phyloP scores from a whole-genome alignment of 2,113 vertebrate species.

The Albula goreensis region DNA sequence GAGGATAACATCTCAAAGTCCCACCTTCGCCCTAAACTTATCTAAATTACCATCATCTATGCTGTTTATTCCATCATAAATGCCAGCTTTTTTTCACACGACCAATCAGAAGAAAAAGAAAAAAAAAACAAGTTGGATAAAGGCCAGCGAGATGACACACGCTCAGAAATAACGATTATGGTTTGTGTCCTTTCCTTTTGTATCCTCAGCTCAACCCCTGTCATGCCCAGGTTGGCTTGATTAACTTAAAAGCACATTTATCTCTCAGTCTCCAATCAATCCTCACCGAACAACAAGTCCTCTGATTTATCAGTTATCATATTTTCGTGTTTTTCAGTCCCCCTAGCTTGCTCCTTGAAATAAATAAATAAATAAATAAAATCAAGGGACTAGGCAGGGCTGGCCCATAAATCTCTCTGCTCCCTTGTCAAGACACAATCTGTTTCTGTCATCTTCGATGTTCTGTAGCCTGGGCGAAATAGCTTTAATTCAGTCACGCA shows the following conservation, averaged over 20 bases:
- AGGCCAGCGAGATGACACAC: not conserved
- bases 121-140: not conserved
- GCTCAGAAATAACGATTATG: not conserved
- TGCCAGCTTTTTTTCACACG: not conserved
- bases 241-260: not conserved
- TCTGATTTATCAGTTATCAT: constrained; percentile 14
- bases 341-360: not conserved
- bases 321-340: constrained; percentile 2
- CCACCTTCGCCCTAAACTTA: not conserved
- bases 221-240: constrained; percentile 1
- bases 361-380: not conserved
- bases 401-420: constrained; percentile 14
- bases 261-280: not conserved
- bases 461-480: not conserved
- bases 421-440: not conserved
- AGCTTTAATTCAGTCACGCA: not conserved
- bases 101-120: not conserved
- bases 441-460: constrained; percentile 18
- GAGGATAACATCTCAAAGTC: not conserved
- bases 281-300: not conserved
- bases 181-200: not conserved
- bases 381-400: not conserved
- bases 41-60: not conserved
- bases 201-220: not conserved
- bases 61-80: not conserved